Evolutionary conservation across 2,888 invertebrate genomes (phyloP).

Genomic region (Eupithecia centaureata): DNA sequence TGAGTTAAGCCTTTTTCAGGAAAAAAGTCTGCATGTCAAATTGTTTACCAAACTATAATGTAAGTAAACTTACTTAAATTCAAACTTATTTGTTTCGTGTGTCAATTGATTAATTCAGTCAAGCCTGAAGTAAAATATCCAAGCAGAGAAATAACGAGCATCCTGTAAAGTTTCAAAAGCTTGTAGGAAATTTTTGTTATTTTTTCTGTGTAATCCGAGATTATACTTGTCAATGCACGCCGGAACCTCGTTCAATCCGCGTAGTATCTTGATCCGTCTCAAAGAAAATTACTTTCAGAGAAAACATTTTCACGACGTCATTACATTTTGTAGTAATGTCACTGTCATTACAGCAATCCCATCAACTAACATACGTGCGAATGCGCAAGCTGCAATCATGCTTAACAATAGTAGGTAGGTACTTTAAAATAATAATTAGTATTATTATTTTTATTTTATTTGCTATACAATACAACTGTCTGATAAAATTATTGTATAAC

Average conservation of each 20-base stretch:
- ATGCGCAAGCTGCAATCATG: not conserved
- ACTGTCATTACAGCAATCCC: slow-evolving; percentile 20
- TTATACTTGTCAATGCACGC: slow-evolving; percentile 7
- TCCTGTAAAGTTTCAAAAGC: not conserved
- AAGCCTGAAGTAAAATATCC: not conserved
- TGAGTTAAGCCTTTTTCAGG: too few relatives aligned
- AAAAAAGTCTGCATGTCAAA: too few relatives aligned
- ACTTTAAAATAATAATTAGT: too few relatives aligned
- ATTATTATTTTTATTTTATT: too few relatives aligned
- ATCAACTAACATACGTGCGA: slow-evolving; percentile 16
- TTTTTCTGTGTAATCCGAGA: slow-evolving; percentile 16
- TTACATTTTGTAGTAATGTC: slow-evolving; percentile 21
- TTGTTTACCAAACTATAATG: too few relatives aligned
- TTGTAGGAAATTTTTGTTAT: not conserved
- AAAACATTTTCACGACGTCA: slow-evolving; percentile 15
- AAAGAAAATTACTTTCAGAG: slow-evolving; percentile 15
- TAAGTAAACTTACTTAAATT: too few relatives aligned
- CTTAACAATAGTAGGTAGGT: too few relatives aligned
- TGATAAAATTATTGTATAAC: too few relatives aligned
- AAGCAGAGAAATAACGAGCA: not conserved
- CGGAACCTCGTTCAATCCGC: slow-evolving; percentile 2
- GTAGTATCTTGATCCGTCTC: slow-evolving; percentile 10
- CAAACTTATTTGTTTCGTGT: not conserved
- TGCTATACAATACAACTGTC: too few relatives aligned
- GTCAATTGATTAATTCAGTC: not conserved